Evolutionary conservation across 2,113 vertebrate genomes (phyloP).

Genomic region (Dissostichus mawsoni): DNA sequence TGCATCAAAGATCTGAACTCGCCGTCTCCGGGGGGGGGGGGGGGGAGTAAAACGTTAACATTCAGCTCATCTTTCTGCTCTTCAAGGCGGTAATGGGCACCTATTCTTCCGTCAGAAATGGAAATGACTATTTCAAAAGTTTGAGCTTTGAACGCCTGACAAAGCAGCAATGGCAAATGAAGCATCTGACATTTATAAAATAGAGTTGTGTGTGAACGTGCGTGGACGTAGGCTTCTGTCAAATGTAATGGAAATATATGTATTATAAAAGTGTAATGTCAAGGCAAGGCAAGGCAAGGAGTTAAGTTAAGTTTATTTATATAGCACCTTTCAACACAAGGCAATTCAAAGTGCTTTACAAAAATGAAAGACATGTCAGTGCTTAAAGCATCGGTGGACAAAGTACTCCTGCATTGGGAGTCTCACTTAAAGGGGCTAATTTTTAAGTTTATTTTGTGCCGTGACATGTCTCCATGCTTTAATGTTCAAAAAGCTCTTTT

Average conservation of each 20-base stretch:
- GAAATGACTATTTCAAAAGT: conserved; percentile 41
- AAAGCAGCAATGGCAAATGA: conserved; percentile 19
- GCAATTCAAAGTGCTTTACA: too few relatives aligned
- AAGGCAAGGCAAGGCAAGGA: too few relatives aligned
- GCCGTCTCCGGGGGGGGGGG: conserved; percentile 23
- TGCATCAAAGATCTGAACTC: conserved; percentile 54
- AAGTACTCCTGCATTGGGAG: too few relatives aligned
- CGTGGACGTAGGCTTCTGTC: background rate
- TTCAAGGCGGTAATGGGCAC: conserved; percentile 43
- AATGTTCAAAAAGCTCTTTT: too few relatives aligned
- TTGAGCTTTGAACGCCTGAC: conserved; percentile 46
- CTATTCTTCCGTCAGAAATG: conserved; percentile 42
- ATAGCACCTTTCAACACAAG: too few relatives aligned
- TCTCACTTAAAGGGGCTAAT: too few relatives aligned
- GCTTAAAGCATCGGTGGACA: background rate
- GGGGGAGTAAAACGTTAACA: conserved; percentile 38
- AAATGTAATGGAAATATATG: background rate
- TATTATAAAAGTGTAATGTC: background rate
- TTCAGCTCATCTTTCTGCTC: conserved; percentile 48
- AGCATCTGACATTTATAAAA: conserved; percentile 31
- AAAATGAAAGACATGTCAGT: background rate
- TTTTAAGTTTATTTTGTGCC: too few relatives aligned
- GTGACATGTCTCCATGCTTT: too few relatives aligned
- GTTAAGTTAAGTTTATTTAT: too few relatives aligned
- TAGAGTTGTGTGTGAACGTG: conserved; percentile 9